Percentiles rank a stretch among this genome's conserved stretches.
phyloP scores from a whole-genome alignment of 2,888 invertebrate species.

The Ceratothoa steindachneri region DNA sequence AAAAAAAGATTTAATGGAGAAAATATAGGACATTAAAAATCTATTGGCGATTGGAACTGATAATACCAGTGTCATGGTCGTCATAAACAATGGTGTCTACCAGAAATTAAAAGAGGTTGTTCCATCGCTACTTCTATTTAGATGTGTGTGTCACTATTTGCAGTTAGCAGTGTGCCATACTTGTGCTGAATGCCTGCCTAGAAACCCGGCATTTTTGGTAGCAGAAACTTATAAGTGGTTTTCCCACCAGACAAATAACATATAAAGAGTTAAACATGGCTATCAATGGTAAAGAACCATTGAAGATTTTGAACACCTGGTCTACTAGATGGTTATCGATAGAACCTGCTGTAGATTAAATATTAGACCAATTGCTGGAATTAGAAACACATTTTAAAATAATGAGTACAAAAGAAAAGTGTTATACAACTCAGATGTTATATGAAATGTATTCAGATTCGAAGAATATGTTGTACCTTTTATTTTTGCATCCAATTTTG shows the following conservation, averaged over 20 bases:
- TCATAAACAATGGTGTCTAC: conserved; percentile 24
- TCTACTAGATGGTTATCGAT: too few relatives aligned
- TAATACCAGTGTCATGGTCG: conserved; percentile 25
- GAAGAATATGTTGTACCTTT: too few relatives aligned
- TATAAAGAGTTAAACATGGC: background rate
- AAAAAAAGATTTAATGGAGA: background rate
- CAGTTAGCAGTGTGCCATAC: conserved; percentile 21
- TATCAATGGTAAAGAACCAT: too few relatives aligned
- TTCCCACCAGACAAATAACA: background rate
- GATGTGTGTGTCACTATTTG: conserved; percentile 21
- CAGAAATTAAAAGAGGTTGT: conserved; percentile 20
- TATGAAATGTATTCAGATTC: too few relatives aligned
- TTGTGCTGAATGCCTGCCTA: conserved; percentile 3
- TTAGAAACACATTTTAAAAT: too few relatives aligned
- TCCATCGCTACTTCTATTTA: conserved; percentile 11
- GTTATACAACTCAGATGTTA: too few relatives aligned
- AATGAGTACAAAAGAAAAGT: too few relatives aligned
- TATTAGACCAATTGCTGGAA: too few relatives aligned
- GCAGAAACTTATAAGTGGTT: conserved; percentile 19
- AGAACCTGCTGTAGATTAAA: too few relatives aligned
- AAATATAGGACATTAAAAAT: conserved; percentile 11
- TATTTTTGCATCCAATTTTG: too few relatives aligned
- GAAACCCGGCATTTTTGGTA: conserved; percentile 19
- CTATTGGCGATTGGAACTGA: conserved; percentile 24
- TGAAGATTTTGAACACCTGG: too few relatives aligned